Evolutionary conservation across 1,140 invertebrate species (phyloP), one percentile per base, ranked within the genome.

Genomic region (Thalassaphorura encarpata): DNA sequence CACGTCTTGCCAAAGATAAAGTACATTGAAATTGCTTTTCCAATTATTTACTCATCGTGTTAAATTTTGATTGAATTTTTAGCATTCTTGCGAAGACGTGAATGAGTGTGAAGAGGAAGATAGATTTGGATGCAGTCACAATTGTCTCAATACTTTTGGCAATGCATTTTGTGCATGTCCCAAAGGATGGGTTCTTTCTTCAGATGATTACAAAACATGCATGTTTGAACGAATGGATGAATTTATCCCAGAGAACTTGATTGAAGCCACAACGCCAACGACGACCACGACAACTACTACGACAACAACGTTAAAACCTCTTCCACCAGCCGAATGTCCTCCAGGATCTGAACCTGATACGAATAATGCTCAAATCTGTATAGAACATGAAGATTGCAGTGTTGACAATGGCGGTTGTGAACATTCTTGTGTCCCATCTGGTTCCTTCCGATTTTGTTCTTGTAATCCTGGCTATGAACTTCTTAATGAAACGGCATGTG

Each of bases 151-250:
- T 66, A 78, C 80, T 5, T 80, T 80, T 65, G 88, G 85, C 49
- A 79, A 81, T 5, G 90, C 84, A 69, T 76, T 80, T 46, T 92
- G 90, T 70, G 77, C 83, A 13, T 95, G 89, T 69, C 80, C 80
- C 50, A 59, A 66, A n/a, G 77, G 78, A 8, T 78, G 73, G 68
- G 61, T 69, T 18, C 66, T 80, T 5, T 69, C 73, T 23, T 21
- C 56, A 2, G 69, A 72, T 28, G 77, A 79, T 62, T 78, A 77
- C 76, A 71, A 66, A 67, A 77, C 18, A 2, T 79, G 78, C 61
- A 27, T 64, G 19, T 40, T 48, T 2, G 68, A 69, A 23, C 58
- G 46, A 39, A 39, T 19, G 49, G 63, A 39, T 24, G 28, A 42
- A 36, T 21, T 13, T 8, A 21, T 3, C 26, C 54, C 56, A 21